A percentile compares a stretch with the other conserved stretches of the same genome.
Conservation (phyloP, 2,797 vertebrate species). For the Microchirus variegatus region DNA sequence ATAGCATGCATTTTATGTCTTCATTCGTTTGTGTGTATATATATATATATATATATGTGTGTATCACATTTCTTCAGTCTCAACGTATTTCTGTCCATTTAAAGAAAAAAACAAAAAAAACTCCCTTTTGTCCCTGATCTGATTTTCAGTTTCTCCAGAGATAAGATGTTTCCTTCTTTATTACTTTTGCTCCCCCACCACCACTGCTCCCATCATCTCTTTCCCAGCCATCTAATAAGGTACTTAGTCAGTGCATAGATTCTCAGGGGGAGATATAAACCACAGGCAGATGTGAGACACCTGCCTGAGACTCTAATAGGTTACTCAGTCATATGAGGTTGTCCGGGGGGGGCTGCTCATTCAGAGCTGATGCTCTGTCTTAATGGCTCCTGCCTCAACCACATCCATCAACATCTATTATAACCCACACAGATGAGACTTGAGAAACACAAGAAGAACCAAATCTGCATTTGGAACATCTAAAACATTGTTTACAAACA, state of each 20-base stretch:
- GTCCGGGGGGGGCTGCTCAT: slow-evolving; percentile 42
- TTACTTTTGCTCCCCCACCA: slow-evolving; percentile 20
- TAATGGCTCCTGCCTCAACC: slow-evolving; percentile 50
- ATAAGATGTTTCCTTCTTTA: slow-evolving; percentile 39
- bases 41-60: too few species aligned
- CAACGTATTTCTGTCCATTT: background rate
- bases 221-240: too few species aligned
- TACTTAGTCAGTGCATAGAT: slow-evolving; percentile 58
- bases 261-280: slow-evolving; percentile 35
- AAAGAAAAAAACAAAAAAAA: too few species aligned
- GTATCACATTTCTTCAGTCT: background rate
- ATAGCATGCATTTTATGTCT: too few species aligned
- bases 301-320: slow-evolving; percentile 43
- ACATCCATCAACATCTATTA: slow-evolving; percentile 46
- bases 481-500: too few species aligned
- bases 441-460: slow-evolving; percentile 1
- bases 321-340: slow-evolving; percentile 56
- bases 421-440: background rate
- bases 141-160: slow-evolving; percentile 23
- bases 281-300: slow-evolving; percentile 38
- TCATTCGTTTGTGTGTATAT: too few species aligned
- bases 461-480: background rate
- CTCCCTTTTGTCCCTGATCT: slow-evolving; percentile 16
- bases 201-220: too few species aligned
- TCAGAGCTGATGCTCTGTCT: slow-evolving; percentile 38